Evolutionary conservation across 2,888 invertebrate species (phyloP).

Genomic region (Andrena trimmerana): DNA sequence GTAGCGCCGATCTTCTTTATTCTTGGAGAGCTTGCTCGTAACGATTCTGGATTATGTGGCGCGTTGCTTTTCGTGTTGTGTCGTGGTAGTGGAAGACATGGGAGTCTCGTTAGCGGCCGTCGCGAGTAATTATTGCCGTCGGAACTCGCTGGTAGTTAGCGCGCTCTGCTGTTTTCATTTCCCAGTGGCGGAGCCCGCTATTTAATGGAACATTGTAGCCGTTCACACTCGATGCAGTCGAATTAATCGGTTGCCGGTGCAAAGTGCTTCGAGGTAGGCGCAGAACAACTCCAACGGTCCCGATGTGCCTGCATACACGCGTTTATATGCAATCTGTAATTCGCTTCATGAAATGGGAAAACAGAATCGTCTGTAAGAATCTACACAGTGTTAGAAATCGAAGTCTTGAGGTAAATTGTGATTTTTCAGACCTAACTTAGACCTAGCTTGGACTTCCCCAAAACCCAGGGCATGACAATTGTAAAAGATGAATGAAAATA

Average conservation of each 20-base stretch:
- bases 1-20: constrained; percentile 3
- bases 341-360: background rate
- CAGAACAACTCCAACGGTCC: background rate
- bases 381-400: background rate
- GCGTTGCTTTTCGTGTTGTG: background rate
- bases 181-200: no score
- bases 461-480: no score
- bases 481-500: no score
- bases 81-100: background rate
- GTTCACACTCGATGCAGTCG: constrained; percentile 1
- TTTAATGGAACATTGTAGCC: constrained; percentile 2
- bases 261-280: background rate
- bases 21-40: background rate
- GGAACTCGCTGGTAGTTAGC: constrained; percentile 1
- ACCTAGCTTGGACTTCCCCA: background rate
- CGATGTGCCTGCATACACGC: no score
- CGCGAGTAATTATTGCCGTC: constrained; percentile 6
- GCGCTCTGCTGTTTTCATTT: background rate
- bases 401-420: background rate
- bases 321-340: background rate
- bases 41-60: background rate
- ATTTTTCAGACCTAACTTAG: background rate
- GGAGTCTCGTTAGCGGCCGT: constrained; percentile 6
- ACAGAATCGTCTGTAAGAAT: background rate
- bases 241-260: constrained; percentile 9